A percentile compares a stretch with the other conserved stretches of the same genome.
phyloP scores from a whole-genome alignment of 1,140 invertebrate species.

The Zaprionus nigranus region DNA sequence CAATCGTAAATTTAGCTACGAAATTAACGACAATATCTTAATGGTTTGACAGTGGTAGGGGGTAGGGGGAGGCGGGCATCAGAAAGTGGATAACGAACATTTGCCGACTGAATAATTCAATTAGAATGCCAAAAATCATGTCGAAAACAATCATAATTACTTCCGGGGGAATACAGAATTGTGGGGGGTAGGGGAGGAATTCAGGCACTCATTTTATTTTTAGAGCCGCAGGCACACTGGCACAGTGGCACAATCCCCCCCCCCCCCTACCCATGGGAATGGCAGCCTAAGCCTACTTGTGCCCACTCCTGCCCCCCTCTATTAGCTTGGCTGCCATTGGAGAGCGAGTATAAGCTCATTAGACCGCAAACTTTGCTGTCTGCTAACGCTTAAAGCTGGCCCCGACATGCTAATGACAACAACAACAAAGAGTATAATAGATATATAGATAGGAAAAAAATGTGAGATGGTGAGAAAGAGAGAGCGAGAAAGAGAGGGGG shows the following conservation, averaged over 20 bases:
- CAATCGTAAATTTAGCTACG: constrained; percentile 23
- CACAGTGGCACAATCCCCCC: background rate
- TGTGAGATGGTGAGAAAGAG: background rate
- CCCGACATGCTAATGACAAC: constrained; percentile 63
- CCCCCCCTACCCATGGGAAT: background rate
- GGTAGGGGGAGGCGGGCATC: background rate
- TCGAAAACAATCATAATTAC: constrained; percentile 75
- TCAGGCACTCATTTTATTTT: constrained; percentile 8
- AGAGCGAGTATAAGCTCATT: constrained; percentile 65
- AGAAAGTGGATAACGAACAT: background rate
- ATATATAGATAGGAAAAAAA: constrained; percentile 30
- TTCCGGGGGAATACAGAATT: constrained; percentile 45
- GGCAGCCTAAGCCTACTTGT: background rate
- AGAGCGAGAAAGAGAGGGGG: background rate
- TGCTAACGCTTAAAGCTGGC: constrained; percentile 43
- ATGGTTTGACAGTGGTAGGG: background rate
- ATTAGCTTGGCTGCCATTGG: constrained; percentile 22
- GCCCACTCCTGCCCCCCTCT: background rate
- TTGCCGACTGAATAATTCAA: constrained; percentile 57
- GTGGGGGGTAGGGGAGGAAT: background rate
- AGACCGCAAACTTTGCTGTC: constrained; percentile 62
- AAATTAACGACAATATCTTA: background rate
- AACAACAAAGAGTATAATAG: constrained; percentile 19
- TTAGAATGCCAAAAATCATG: constrained; percentile 79
- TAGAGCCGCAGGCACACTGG: background rate